Conservation (phyloP, 2,888 invertebrate genomes). For the Diaperis boleti region DNA sequence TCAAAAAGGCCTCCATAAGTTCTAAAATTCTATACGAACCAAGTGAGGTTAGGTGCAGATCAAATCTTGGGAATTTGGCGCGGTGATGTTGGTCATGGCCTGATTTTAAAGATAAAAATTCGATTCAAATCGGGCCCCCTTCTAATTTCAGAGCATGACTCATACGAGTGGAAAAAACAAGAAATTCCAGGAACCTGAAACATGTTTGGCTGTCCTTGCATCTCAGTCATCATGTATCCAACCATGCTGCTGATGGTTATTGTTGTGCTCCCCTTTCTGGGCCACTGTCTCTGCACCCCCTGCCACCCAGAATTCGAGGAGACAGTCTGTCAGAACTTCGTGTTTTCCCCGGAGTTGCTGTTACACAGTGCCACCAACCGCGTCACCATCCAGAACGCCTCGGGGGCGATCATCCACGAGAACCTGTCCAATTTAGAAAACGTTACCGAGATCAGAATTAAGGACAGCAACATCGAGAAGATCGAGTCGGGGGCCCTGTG, state of each 20-base stretch:
- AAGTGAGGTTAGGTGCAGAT: slow-evolving; percentile 22
- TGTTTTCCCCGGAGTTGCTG: slow-evolving; percentile 1
- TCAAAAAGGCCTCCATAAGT: slow-evolving; percentile 47
- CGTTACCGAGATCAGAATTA: slow-evolving; percentile 13
- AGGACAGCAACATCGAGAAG: neutral
- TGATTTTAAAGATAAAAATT: too few relatives aligned
- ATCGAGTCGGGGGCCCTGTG: slow-evolving; percentile 21
- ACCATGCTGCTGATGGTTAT: neutral
- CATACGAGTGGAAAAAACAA: too few relatives aligned
- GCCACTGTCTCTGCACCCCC: neutral
- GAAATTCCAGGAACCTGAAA: slow-evolving; percentile 2
- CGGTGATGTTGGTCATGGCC: neutral
- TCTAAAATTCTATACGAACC: neutral
- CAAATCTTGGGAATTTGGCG: neutral
- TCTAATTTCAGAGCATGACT: too few relatives aligned
- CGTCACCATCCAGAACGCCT: slow-evolving; percentile 5
- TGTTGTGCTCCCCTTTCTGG: neutral
- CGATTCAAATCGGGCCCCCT: too few relatives aligned
- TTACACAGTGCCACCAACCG: slow-evolving; percentile 9
- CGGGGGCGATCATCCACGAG: slow-evolving; percentile 12
- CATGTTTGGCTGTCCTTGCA: slow-evolving; percentile 9
- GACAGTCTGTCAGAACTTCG: slow-evolving; percentile 26
- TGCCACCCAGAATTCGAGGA: slow-evolving; percentile 20
- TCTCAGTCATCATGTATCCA: neutral
- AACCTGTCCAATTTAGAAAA: slow-evolving; percentile 11